phyloP scores from a whole-genome alignment of 37 sponge, comb jelly and placozoan species.

The Cliona cf. orientalis region DNA sequence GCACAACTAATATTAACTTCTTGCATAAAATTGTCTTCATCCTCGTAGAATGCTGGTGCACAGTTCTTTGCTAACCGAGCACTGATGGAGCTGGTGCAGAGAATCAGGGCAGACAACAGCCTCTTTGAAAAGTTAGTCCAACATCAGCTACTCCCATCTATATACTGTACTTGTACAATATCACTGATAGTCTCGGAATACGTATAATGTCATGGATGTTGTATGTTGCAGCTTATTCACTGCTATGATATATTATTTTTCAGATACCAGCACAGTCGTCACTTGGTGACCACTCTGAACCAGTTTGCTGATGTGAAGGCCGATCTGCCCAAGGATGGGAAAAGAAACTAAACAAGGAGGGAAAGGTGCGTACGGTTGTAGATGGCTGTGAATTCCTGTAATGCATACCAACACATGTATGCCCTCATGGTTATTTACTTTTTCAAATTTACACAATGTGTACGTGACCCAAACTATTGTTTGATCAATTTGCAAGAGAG shows the following conservation, averaged over 20 bases:
- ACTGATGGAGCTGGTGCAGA: conserved; percentile 82
- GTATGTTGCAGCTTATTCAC: neutral
- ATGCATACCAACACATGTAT: too few relatives aligned
- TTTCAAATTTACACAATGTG: too few relatives aligned
- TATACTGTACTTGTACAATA: too few relatives aligned
- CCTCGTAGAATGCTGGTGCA: conserved; percentile 48
- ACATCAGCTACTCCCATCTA: too few relatives aligned
- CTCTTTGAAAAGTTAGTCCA: conserved; percentile 77
- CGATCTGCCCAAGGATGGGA: conserved; percentile 83
- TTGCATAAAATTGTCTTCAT: neutral
- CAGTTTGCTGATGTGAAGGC: conserved; percentile 58
- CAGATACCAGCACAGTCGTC: conserved; percentile 84
- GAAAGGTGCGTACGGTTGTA: conserved; percentile 62
- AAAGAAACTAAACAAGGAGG: conserved; percentile 81
- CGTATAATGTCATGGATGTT: too few relatives aligned
- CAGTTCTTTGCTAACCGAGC: conserved; percentile 69
- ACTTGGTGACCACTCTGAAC: conserved; percentile 74
- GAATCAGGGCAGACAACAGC: conserved; percentile 63
- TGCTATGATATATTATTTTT: conserved; percentile 3
- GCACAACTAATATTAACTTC: neutral
- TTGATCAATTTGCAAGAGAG: too few relatives aligned
- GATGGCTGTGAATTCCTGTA: too few relatives aligned
- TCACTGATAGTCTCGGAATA: too few relatives aligned
- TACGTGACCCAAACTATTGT: too few relatives aligned
- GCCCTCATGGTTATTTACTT: too few relatives aligned